Percentiles rank a stretch among this genome's conserved stretches.
phyloP scores from a whole-genome alignment of 2,113 vertebrate genomes.

The Bostrychus sinensis region DNA sequence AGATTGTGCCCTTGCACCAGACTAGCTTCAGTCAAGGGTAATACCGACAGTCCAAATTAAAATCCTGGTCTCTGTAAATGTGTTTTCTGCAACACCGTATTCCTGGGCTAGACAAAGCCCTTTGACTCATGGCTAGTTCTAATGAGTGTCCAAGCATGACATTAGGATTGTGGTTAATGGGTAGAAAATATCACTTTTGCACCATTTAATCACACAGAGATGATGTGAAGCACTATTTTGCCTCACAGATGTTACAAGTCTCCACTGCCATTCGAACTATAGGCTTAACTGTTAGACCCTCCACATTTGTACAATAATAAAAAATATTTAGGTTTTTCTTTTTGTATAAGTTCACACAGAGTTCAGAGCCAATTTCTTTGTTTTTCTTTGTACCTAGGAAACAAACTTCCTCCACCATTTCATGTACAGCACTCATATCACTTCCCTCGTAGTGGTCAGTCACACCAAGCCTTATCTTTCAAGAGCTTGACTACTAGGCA shows the following conservation, averaged over 20 bases:
- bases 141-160: slow-evolving; percentile 34
- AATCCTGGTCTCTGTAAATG: slow-evolving; percentile 12
- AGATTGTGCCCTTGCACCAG: slow-evolving; percentile 41
- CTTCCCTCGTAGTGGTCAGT: slow-evolving; percentile 57
- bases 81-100: slow-evolving; percentile 12
- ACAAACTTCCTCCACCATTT: slow-evolving; percentile 49
- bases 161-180: slow-evolving; percentile 60
- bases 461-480: slow-evolving; percentile 49
- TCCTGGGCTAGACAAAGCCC: slow-evolving; percentile 10
- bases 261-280: slow-evolving; percentile 54
- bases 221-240: slow-evolving; percentile 60
- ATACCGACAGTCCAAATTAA: slow-evolving; percentile 38
- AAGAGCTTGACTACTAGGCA: slow-evolving; percentile 50
- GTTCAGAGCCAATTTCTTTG: slow-evolving; percentile 34
- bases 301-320: slow-evolving; percentile 14
- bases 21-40: slow-evolving; percentile 49
- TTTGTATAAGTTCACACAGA: slow-evolving; percentile 16
- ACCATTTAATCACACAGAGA: slow-evolving; percentile 66
- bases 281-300: slow-evolving; percentile 55
- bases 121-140: slow-evolving; percentile 31
- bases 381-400: slow-evolving; percentile 54
- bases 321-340: slow-evolving; percentile 17
- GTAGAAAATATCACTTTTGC: slow-evolving; percentile 54
- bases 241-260: slow-evolving; percentile 54
- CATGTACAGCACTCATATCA: slow-evolving; percentile 55